Evolutionary conservation across 2,797 vertebrate species (phyloP).

Genomic region (Decapterus maruadsi): DNA sequence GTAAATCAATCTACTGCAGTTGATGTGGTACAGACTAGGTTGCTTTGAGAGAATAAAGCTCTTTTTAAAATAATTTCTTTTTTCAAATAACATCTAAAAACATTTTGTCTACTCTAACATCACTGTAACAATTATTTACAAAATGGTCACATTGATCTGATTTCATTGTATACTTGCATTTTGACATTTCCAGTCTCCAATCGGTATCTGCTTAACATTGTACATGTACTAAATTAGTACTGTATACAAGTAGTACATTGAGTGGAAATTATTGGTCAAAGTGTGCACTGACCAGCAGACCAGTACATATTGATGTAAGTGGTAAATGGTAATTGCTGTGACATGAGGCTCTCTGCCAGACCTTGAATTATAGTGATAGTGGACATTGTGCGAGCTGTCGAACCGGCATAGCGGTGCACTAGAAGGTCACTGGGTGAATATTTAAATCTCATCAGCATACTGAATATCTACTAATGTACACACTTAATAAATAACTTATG

Average conservation of each 20-base stretch:
- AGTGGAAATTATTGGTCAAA: background rate
- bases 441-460: constrained; percentile 58
- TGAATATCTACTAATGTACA: constrained; percentile 31
- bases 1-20: background rate
- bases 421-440: constrained; percentile 61
- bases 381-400: constrained; percentile 32
- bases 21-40: too few species aligned
- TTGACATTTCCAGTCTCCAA: background rate
- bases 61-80: too few species aligned
- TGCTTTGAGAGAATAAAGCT: too few species aligned
- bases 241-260: background rate
- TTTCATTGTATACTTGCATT: too few species aligned
- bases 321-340: constrained; percentile 45
- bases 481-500: constrained; percentile 19
- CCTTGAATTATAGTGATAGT: constrained; percentile 45
- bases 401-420: constrained; percentile 13
- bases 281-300: constrained; percentile 26
- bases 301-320: constrained; percentile 39
- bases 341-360: constrained; percentile 37
- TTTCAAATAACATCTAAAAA: too few species aligned
- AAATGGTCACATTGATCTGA: too few species aligned
- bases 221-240: too few species aligned
- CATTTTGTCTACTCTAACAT: too few species aligned
- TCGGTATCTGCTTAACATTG: background rate
- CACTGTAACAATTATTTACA: too few species aligned